A percentile compares a stretch with the other conserved stretches of the same genome.
These are phyloP conservation scores for Alentia gelatinosa DNA, from an alignment of 2,888 invertebrate genomes.

Conservation along the genomic window DNA sequence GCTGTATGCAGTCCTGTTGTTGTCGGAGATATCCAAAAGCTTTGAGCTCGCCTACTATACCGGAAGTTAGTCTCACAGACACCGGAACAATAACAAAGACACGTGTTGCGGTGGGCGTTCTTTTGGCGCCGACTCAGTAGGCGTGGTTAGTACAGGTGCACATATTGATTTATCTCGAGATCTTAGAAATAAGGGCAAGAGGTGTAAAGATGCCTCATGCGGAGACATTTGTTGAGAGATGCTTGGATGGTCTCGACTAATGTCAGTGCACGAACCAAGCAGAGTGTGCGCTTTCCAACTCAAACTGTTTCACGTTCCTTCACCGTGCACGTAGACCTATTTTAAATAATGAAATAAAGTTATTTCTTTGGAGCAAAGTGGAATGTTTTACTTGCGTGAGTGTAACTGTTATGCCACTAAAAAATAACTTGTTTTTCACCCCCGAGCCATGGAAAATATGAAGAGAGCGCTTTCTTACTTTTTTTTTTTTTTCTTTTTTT, in stretches of 20 bases:
- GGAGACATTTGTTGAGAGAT: not conserved
- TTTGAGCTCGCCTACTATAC: not conserved
- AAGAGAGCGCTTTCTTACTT: too few relatives aligned
- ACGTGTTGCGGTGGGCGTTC: not conserved
- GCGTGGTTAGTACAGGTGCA: not conserved
- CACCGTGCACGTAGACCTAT: too few relatives aligned
- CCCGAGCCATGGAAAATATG: too few relatives aligned
- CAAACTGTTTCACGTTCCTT: too few relatives aligned
- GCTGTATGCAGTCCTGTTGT: not conserved
- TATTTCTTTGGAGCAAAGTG: too few relatives aligned
- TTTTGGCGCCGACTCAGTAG: not conserved
- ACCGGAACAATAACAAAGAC: not conserved
- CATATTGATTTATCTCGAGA: not conserved
- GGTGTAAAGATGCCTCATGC: not conserved
- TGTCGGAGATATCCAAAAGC: not conserved
- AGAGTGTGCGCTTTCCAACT: too few relatives aligned
- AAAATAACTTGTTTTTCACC: too few relatives aligned
- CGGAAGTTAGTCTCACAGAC: not conserved
- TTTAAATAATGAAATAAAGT: too few relatives aligned
- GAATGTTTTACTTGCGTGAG: too few relatives aligned
- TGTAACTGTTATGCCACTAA: too few relatives aligned
- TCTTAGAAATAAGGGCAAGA: not conserved
- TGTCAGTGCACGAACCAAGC: too few relatives aligned
- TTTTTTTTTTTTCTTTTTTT: too few relatives aligned
- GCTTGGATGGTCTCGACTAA: not conserved